Evolutionary conservation across 2,888 invertebrate species (phyloP).

Genomic region (Synergus japonicus): DNA sequence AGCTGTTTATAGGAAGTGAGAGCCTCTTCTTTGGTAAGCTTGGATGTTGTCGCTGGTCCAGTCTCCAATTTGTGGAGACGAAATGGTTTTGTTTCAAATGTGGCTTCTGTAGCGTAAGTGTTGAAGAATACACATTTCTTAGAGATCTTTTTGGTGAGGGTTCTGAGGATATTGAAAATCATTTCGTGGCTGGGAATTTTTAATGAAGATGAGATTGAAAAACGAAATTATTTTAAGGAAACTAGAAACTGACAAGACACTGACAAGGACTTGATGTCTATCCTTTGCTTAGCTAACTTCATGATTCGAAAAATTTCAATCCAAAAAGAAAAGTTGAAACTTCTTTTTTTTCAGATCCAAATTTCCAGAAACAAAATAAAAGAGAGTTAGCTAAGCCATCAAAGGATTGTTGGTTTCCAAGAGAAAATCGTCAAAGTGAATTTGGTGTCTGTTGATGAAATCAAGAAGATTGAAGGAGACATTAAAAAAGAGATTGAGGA

Average conservation of each 20-base stretch:
- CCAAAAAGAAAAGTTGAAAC: not conserved
- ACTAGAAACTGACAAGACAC: not conserved
- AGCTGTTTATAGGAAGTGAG: constrained; percentile 87
- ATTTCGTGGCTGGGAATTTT: not conserved
- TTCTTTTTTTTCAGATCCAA: too few relatives aligned
- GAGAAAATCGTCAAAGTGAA: constrained; percentile 88
- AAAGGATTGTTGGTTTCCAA: constrained; percentile 91
- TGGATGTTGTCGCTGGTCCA: constrained; percentile 87
- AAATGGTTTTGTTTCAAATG: constrained; percentile 88
- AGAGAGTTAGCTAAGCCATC: too few relatives aligned
- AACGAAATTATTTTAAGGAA: not conserved
- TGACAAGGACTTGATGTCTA: too few relatives aligned
- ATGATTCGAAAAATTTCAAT: not conserved
- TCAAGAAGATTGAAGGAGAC: constrained; percentile 94
- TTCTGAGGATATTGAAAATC: not conserved
- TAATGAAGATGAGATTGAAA: not conserved
- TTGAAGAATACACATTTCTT: constrained; percentile 66
- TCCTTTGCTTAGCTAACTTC: not conserved
- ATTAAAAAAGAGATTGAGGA: constrained; percentile 93
- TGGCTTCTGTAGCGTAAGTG: constrained; percentile 82
- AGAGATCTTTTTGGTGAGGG: not conserved
- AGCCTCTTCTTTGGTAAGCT: constrained; percentile 91
- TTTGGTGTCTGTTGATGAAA: constrained; percentile 89
- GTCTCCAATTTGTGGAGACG: constrained; percentile 93
- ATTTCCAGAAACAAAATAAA: too few relatives aligned